Base-by-base conservation (phyloP, 37 sponge, comb jelly and placozoan species). In the Chondrosia reniformis region DNA sequence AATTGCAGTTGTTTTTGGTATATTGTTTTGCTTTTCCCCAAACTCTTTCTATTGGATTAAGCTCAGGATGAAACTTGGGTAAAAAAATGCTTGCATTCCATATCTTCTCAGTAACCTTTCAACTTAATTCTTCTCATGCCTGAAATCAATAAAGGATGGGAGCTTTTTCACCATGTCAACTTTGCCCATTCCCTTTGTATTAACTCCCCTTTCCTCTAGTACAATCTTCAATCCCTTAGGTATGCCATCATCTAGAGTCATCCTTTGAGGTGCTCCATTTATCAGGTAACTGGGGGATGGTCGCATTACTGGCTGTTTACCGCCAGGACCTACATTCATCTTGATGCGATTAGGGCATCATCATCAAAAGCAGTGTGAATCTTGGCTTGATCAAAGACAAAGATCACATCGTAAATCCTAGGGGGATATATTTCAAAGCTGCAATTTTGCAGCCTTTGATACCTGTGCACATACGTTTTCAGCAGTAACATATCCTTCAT, bases 311-410 rank as follows among this genome's bases (percentile, higher is more conserved):
- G 71, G 81, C 44, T 55, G 74, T 40, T 13, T 25, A 19, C 81
- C 81, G 22, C 74, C 81, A 39, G 81, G 81, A 13, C 57, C 38
- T 4, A 81, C 74, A 36, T 81, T 81, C 81, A 81, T 81, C 59
- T 1, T 22, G 13, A 12, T 41, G 66, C 81, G 22, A 46, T 34
- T 31, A 81, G 22, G 2, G 81, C 81, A 52, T 81, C 81, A 57
- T 73, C 74, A 8, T 6, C 33, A 45, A 30, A 81, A 4, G 74
- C 63, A 1, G 42, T 46, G 38, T 81, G 81, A 22, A 38, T 49
- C 38, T 44, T 72, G 6, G 55, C 36, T 46, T 81, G 74, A 44
- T 81, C 74, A 55, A 81, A 81, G 12, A 81, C 17, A n/a, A n/a
- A 81, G 0, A 81, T 28, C 10, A 81, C 17, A 17, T 33, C 38